Percentiles rank a stretch among this genome's conserved stretches.
phyloP scores from a whole-genome alignment of 2,113 vertebrate species.

The Chloebia gouldiae region DNA sequence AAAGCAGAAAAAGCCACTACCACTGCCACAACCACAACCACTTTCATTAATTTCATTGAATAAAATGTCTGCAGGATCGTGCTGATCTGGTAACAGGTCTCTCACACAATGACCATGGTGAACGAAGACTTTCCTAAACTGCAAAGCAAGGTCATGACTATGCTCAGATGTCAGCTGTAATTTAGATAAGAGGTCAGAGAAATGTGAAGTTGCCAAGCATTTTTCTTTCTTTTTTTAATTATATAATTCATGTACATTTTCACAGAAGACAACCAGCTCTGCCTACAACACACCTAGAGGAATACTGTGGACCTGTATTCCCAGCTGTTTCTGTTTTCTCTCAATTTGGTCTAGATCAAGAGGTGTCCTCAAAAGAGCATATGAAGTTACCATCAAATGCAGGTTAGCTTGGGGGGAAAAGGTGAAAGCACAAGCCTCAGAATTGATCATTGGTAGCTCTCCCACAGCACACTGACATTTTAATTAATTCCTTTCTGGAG shows the following conservation, averaged over 20 bases:
- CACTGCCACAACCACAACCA: neutral
- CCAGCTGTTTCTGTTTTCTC: neutral
- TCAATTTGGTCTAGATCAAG: neutral
- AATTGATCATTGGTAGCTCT: neutral
- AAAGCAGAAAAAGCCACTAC: neutral
- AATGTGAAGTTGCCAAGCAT: neutral
- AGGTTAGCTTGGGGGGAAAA: neutral
- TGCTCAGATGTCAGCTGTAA: neutral
- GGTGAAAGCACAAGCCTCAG: neutral
- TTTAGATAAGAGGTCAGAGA: neutral
- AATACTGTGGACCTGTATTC: neutral
- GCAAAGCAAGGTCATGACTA: neutral
- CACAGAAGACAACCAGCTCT: neutral
- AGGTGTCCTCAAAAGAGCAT: neutral
- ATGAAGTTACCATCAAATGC: neutral
- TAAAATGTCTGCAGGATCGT: accelerated
- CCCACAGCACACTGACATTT: neutral
- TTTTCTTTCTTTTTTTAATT: neutral
- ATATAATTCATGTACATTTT: neutral
- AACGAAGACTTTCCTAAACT: neutral
- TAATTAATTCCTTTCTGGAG: neutral
- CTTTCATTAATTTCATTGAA: neutral
- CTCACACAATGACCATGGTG: accelerated
- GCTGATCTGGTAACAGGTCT: neutral
- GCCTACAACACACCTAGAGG: neutral